A percentile compares a stretch with the other conserved stretches of the same genome.
Evolutionary conservation across 2,888 invertebrate species (phyloP).

Genomic region (Sesamia inferens): DNA sequence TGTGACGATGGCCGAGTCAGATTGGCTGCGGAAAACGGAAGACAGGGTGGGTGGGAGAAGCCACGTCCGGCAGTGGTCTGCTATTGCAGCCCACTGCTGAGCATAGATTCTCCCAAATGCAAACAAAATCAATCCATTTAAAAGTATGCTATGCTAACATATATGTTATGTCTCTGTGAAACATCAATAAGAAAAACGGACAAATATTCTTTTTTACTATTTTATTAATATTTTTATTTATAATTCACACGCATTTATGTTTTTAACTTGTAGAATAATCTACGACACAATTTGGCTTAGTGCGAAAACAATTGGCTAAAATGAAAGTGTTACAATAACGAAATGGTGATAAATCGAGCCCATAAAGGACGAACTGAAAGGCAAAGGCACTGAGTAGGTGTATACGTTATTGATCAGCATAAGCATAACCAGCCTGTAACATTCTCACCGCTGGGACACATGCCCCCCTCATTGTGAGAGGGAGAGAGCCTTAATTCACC

Average conservation of each 20-base stretch:
- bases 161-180: no score
- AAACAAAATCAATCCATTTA: not conserved
- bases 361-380: slow-evolving; percentile 61
- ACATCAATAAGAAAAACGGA: not conserved
- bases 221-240: no score
- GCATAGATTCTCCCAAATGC: not conserved
- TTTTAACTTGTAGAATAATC: slow-evolving; percentile 78
- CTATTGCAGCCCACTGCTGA: not conserved
- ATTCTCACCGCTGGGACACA: not conserved
- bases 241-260: slow-evolving; percentile 31
- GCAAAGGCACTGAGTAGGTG: slow-evolving; percentile 28
- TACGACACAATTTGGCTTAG: slow-evolving; percentile 77
- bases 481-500: not conserved
- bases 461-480: not conserved
- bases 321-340: slow-evolving; percentile 76
- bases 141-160: not conserved
- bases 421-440: not conserved
- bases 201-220: not conserved
- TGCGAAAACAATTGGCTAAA: slow-evolving; percentile 80
- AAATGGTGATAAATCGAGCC: slow-evolving; percentile 74
- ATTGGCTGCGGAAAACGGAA: not conserved
- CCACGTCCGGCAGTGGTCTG: not conserved
- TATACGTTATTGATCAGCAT: slow-evolving; percentile 6
- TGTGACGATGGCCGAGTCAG: not conserved
- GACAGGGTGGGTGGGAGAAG: not conserved